These are phyloP conservation scores for Pan paniscus DNA, from an alignment of 2,113 vertebrate genomes.

Conservation along the genomic window DNA sequence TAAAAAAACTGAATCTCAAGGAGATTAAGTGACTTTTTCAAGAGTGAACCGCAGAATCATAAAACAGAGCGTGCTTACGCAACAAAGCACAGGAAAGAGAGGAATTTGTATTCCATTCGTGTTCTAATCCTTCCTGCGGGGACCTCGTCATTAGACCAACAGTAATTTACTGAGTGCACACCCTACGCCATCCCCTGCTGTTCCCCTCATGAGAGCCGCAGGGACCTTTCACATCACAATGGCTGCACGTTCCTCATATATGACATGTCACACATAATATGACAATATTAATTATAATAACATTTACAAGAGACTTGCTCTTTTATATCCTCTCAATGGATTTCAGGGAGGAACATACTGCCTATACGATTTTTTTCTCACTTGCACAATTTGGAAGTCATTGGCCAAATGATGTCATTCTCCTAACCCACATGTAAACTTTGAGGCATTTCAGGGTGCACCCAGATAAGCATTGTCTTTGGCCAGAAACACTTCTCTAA, in stretches of 20 bases:
- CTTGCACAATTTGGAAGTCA: neutral
- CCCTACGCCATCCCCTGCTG: neutral
- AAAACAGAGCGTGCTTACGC: neutral
- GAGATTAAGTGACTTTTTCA: slow-evolving; percentile 1
- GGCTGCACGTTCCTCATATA: neutral
- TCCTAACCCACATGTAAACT: neutral
- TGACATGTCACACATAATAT: neutral
- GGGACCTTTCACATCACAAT: neutral
- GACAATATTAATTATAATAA: neutral
- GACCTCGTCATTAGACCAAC: neutral
- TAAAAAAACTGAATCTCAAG: slow-evolving; percentile 27
- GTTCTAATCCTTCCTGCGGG: neutral
- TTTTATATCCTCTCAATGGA: neutral
- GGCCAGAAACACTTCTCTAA: neutral
- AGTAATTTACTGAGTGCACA: neutral
- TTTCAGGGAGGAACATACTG: neutral
- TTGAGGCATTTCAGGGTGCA: neutral
- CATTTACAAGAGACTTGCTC: neutral
- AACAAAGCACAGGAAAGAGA: neutral
- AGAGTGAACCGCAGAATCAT: neutral
- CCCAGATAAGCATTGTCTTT: neutral
- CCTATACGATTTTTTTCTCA: neutral
- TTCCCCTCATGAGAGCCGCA: neutral
- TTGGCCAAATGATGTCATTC: neutral
- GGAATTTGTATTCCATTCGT: neutral